Percentiles rank a stretch among this genome's conserved stretches.
Evolutionary conservation across 1,140 invertebrate species (phyloP).

Genomic region (Zophobas atratus): DNA sequence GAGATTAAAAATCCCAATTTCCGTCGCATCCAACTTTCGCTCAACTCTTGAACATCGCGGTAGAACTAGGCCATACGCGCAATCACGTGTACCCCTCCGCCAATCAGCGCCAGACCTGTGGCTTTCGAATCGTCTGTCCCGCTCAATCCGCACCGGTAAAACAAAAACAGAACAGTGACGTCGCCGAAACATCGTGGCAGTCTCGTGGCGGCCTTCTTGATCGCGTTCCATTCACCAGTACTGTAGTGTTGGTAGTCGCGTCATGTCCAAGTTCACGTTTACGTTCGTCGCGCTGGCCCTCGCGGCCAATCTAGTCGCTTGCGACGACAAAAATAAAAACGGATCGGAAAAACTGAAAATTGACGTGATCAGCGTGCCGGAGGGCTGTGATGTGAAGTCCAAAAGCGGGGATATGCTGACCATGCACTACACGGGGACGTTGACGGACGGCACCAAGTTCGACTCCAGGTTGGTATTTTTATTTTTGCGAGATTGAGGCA

Average conservation of each 20-base stretch:
- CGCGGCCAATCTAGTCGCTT: slow-evolving; percentile 6
- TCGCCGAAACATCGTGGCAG: slow-evolving; percentile 55
- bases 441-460: slow-evolving; percentile 91
- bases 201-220: slow-evolving; percentile 49
- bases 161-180: slow-evolving; percentile 48
- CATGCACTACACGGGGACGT: slow-evolving; percentile 94
- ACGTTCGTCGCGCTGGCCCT: slow-evolving; percentile 31
- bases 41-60: slow-evolving; percentile 10
- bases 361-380: slow-evolving; percentile 84
- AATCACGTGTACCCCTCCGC: slow-evolving; percentile 53
- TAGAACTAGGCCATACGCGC: slow-evolving; percentile 50
- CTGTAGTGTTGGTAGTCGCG: slow-evolving; percentile 60
- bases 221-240: slow-evolving; percentile 34
- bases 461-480: slow-evolving; percentile 83
- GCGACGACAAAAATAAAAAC: slow-evolving; percentile 39
- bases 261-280: slow-evolving; percentile 48
- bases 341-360: slow-evolving; percentile 79
- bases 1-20: not conserved
- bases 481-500: no score
- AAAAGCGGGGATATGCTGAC: slow-evolving; percentile 91
- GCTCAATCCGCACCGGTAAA: not conserved
- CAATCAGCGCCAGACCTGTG: slow-evolving; percentile 62
- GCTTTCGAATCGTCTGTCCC: slow-evolving; percentile 55
- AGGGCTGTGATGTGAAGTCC: slow-evolving; percentile 85
- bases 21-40: slow-evolving; percentile 6